Conservation (phyloP, 2,797 vertebrate genomes). For the Carcharodon carcharias region DNA sequence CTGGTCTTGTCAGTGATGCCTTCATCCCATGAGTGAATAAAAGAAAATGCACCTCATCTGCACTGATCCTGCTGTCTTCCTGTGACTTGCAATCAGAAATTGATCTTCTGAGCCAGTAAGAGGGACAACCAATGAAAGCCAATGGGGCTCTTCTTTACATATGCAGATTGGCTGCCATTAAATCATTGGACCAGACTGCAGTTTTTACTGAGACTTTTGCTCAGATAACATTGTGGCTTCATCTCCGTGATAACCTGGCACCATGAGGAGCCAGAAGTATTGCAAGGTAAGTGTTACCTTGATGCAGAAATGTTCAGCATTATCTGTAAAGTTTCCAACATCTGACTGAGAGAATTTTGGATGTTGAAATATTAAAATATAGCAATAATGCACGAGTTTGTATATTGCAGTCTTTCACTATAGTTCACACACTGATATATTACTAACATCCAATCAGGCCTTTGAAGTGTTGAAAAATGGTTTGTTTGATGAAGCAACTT, state of each 20-base stretch:
- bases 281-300: neutral
- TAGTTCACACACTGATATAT: neutral
- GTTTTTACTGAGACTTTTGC: too few species aligned
- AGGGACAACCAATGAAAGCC: neutral
- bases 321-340: neutral
- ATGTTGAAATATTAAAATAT: neutral
- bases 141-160: neutral
- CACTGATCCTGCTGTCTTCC: neutral
- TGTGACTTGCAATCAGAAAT: neutral
- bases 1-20: neutral
- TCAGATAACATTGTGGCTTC: neutral
- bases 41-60: neutral
- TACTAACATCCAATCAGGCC: neutral
- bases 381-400: neutral
- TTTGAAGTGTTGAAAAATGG: neutral
- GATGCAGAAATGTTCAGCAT: neutral
- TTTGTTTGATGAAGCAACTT: neutral
- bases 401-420: neutral
- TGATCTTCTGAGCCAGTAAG: neutral
- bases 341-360: neutral
- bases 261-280: neutral
- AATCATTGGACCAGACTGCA: too few species aligned
- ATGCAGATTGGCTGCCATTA: neutral
- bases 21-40: neutral
- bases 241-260: too few species aligned